Percentiles rank a stretch among this genome's conserved stretches.
Conservation (phyloP, 2,888 invertebrate species). For the Venustoraphidia nigricollis region DNA sequence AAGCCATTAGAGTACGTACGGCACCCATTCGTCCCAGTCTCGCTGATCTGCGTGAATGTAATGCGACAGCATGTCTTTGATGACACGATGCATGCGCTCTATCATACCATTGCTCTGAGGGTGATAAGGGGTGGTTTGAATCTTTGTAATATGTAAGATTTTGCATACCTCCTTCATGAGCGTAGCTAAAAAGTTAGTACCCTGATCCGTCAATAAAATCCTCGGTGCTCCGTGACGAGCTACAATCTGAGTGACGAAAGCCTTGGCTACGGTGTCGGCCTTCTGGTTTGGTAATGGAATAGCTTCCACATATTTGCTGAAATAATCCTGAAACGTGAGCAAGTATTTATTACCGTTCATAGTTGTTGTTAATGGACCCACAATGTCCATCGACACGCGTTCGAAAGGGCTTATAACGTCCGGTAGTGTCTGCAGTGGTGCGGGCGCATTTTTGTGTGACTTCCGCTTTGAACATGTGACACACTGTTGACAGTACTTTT, state of each 20-base stretch:
- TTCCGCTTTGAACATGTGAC: too few relatives aligned
- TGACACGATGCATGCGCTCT: conserved; percentile 16
- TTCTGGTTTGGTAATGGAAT: conserved; percentile 16
- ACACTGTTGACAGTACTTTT: conserved; percentile 10
- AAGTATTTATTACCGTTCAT: conserved; percentile 14
- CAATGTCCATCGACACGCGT: conserved; percentile 15
- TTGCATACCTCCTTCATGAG: conserved; percentile 15
- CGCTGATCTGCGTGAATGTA: conserved; percentile 12
- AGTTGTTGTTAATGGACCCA: conserved; percentile 15
- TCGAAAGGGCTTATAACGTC: conserved; percentile 12
- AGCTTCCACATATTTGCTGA: conserved; percentile 15
- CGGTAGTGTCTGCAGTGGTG: conserved; percentile 13
- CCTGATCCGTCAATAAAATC: conserved; percentile 16
- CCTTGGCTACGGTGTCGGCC: conserved; percentile 14
- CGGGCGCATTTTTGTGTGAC: not conserved
- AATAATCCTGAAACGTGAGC: conserved; percentile 16
- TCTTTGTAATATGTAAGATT: conserved; percentile 13
- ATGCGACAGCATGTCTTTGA: conserved; percentile 16
- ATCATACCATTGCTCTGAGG: conserved; percentile 18
- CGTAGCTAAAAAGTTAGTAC: conserved; percentile 14
- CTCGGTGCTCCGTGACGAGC: conserved; percentile 15
- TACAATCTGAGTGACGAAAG: conserved; percentile 15
- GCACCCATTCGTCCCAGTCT: conserved; percentile 19
- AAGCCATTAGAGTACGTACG: conserved; percentile 14
- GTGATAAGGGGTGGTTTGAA: conserved; percentile 16